phyloP scores from a whole-genome alignment of 2,888 invertebrate species.

The Tubulanus polymorphus region DNA sequence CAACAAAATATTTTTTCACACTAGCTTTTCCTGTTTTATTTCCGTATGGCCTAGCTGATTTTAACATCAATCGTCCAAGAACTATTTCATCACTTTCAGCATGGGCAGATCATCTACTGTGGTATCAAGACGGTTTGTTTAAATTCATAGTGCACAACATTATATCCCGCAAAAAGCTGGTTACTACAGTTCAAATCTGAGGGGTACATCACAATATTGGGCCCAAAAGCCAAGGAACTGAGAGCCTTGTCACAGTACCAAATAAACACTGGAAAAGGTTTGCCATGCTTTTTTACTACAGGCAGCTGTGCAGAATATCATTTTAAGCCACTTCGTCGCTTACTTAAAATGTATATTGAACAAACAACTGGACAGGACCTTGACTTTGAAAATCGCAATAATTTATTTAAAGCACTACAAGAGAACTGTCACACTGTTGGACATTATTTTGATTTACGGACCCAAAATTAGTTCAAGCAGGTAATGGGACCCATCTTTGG shows the following conservation, averaged over 20 bases:
- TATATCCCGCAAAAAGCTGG: background rate
- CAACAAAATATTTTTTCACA: constrained; percentile 19
- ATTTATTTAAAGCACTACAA: constrained; percentile 20
- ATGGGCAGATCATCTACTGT: constrained; percentile 14
- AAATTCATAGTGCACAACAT: constrained; percentile 20
- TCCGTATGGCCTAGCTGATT: constrained; percentile 24
- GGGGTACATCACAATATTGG: constrained; percentile 16
- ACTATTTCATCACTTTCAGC: constrained; percentile 9
- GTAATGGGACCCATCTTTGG: constrained; percentile 26
- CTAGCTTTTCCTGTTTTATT: constrained; percentile 23
- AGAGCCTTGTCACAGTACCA: constrained; percentile 11
- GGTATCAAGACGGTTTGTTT: constrained; percentile 17
- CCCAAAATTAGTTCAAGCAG: constrained; percentile 20
- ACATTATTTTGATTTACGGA: constrained; percentile 25
- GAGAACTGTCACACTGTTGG: constrained; percentile 24
- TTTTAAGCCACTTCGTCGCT: constrained; percentile 21
- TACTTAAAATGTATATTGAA: constrained; percentile 18
- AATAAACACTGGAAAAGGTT: constrained; percentile 9
- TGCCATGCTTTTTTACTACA: constrained; percentile 25
- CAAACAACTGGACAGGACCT: constrained; percentile 14
- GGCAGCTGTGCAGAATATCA: constrained; percentile 27
- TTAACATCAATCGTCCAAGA: constrained; percentile 9
- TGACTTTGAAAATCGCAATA: constrained; percentile 13
- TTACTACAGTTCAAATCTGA: constrained; percentile 14
- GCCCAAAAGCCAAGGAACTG: constrained; percentile 8